Evolutionary conservation across 2,888 invertebrate genomes (phyloP), one percentile per base, ranked within the genome.

Genomic region (Acanthosepion lycidas): DNA sequence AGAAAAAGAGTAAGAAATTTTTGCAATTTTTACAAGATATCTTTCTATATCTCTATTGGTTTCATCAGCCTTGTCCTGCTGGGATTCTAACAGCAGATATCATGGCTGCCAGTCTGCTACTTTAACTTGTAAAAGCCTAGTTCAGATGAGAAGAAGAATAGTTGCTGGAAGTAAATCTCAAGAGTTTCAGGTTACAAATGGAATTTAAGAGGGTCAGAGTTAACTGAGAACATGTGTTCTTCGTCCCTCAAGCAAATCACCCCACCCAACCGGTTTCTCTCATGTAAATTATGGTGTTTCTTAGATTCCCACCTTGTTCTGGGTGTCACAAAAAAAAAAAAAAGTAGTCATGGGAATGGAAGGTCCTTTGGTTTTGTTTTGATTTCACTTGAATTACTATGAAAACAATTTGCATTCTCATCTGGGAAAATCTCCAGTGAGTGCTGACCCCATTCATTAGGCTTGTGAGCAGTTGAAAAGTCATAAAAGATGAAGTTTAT

Each of bases 201-300:
- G 78, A 78, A 78, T 78, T 78, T 78, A 78, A 78, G 78, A 78
- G 78, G 78, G 78, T 78, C 78, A 78, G n/a, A 78, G n/a, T 78
- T 78, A 78, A 78, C n/a, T 78, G 78, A n/a, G n/a, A 78, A 78
- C 78, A 78, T 78, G n/a, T 78, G 78, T 78, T 78, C 78, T 78
- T 18, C 0, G 33, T 33, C n/a, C n/a, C n/a, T 33, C 78, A 78
- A 64, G n/a, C 9, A 78, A 78, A 33, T 15, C 3, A n/a, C 4
- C n/a, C n/a, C n/a, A 78, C 78, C 78, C n/a, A 18, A n/a, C n/a
- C 78, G 12, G 1, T 78, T n/a, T 12, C 78, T 78, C n/a, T 78
- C 18, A 15, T 78, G 78, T 9, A 78, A 78, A 78, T 42, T 42
- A 42, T 78, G 15, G 9, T 78, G 78, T 78, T 78, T 78, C 78